Base-by-base conservation (phyloP, 2,797 vertebrate genomes). In the Gobionotothen gibberifrons region DNA sequence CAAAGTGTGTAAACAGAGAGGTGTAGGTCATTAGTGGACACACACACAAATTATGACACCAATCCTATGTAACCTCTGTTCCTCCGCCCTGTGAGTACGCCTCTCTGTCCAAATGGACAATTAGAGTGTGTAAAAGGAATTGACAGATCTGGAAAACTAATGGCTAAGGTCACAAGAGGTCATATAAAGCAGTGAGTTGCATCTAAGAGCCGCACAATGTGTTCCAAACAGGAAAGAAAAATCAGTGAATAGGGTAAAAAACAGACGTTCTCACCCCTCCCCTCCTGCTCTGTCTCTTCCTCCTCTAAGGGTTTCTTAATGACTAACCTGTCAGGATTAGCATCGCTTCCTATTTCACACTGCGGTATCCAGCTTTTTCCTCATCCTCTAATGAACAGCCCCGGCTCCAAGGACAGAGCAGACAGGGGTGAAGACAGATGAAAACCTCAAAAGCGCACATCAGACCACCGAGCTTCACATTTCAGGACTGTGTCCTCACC, bases 281-380 rank as follows among this genome's bases (percentile, higher is more conserved):
- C 6, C 56, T 19, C 52, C 44, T n/a, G 53, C 79, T 68, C 77
- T 39, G 60, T 70, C 69, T 83, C 83, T 47, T 51, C 75, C 76
- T 83, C 56, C 82, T 84, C 83, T 72, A 19, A 85, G 83, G 87
- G 81, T 74, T 86, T 88, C 76, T 76, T 91, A 92, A 92, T 90
- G 90, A 89, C 90, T 84, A 86, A 90, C 89, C 86, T 92, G 90
- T 91, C 89, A 91, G 88, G 84, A 92, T 92, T 91, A 91, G 80
- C 88, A 89, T 89, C 85, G 85, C 88, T 88, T 70, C 73, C 58
- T 83, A 80, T 89, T 91, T 90, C 89, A 91, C 87, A 90, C 87
- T 78, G 63, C 60, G 76, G 66, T 82, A 78, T 87, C 82, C 87
- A 81, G 72, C 86, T 77, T 84, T 78, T 72, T 86, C 67, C 78